phyloP scores from a whole-genome alignment of 2,888 invertebrate genomes.

The Mellilla xanthometata region DNA sequence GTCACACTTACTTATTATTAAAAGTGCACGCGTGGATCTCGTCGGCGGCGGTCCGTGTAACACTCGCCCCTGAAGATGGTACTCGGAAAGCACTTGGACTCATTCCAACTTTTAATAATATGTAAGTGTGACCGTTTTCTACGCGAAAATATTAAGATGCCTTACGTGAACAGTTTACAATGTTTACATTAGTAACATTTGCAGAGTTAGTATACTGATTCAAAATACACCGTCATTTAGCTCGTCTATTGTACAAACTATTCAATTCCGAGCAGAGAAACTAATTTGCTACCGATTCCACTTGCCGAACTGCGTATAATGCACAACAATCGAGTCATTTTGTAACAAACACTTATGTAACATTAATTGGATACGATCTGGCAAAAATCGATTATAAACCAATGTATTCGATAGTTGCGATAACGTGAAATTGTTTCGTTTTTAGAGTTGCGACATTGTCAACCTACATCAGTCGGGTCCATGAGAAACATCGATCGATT shows the following conservation, averaged over 20 bases:
- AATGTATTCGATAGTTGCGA: constrained; percentile 10
- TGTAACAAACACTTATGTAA: constrained; percentile 34
- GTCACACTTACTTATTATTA: too few relatives aligned
- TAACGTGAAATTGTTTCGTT: constrained; percentile 9
- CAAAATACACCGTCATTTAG: neutral
- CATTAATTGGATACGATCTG: constrained; percentile 25
- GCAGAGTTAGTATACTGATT: constrained; percentile 1
- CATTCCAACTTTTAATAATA: too few relatives aligned
- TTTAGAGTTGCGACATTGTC: constrained; percentile 3
- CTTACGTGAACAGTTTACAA: too few relatives aligned
- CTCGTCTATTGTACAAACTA: constrained; percentile 6
- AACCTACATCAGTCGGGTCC: neutral
- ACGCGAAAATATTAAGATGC: too few relatives aligned
- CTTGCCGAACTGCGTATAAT: constrained; percentile 43
- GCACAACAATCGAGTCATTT: constrained; percentile 38
- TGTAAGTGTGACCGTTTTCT: too few relatives aligned
- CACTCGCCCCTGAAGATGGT: too few relatives aligned
- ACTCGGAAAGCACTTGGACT: too few relatives aligned
- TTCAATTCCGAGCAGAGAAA: constrained; percentile 49
- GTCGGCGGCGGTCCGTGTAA: too few relatives aligned
- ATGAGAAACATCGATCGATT: neutral
- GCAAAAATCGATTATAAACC: constrained; percentile 22
- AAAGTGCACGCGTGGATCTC: too few relatives aligned
- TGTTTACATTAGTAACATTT: too few relatives aligned
- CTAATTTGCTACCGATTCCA: constrained; percentile 50